Evolutionary conservation across 2,113 vertebrate species (phyloP), one percentile per base, ranked within the genome.

Genomic region (Hipposideros armiger): DNA sequence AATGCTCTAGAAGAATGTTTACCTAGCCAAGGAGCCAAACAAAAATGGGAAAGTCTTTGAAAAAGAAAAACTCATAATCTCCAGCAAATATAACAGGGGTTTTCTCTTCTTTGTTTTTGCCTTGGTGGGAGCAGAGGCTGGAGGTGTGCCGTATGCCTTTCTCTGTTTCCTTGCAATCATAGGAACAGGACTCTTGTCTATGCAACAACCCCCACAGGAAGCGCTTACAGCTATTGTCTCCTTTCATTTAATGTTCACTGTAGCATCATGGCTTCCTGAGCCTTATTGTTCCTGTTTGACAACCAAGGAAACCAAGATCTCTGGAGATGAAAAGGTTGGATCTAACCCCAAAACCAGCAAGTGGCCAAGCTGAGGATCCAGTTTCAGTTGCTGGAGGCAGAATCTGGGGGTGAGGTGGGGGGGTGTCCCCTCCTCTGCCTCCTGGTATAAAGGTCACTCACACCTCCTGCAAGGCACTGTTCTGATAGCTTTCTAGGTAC

Each of bases 1-100:
- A 92, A 77, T 36, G 11, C 28, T 60, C 30, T 67, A 24, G 45
- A 89, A 93, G n/a, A 88, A 60, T 81, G 58, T 87, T 92, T 93
- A 73, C 76, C 47, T 52, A 81, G 42, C 45, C n/a, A 73, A 73
- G 22, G 42, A 92, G 42, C 83, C 70, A 80, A 90, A 85, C 16
- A 58, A 50, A 91, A 47, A 24, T 56, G 73, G 0, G 3, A 17
- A 85, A 81, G 42, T 50, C 50, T 83, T 72, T 83, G 82, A 42
- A 80, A 64, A 93, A 56, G 13, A 60, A 80, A 50, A 52, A 1
- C 50, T 62, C 22, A 5, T 0, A 2, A 8, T 77, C 40, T 26
- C 36, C 20, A 62, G 78, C 20, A 45, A 54, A 73, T 4, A 14
- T 28, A 24, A 47, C 15, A 64, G 66, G 40, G 7, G 10, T 70